Conservation (phyloP, 2,888 invertebrate genomes). For the Cheilosia impressa region DNA sequence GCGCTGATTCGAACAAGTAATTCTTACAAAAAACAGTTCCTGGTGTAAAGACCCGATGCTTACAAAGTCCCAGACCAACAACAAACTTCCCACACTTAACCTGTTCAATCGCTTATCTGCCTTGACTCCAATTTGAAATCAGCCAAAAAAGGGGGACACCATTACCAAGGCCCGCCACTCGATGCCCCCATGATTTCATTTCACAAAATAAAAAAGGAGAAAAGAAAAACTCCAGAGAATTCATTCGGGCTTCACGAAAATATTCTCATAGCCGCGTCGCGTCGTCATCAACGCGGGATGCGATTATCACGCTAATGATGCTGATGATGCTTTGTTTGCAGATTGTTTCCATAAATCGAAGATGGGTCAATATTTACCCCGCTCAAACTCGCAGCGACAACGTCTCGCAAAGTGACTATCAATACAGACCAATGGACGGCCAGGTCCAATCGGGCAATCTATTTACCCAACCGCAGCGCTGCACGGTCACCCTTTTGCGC, state of each 20-base stretch:
- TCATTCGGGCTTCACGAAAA: constrained; percentile 6
- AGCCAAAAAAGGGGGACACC: neutral
- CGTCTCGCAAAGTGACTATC: constrained; percentile 63
- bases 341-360: constrained; percentile 74
- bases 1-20: too few species aligned
- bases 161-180: neutral
- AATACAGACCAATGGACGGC: constrained; percentile 31
- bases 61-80: too few species aligned
- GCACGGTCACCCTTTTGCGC: constrained; percentile 28
- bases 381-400: constrained; percentile 48
- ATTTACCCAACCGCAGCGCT: constrained; percentile 48
- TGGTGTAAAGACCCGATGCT: too few species aligned
- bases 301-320: constrained; percentile 73
- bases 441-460: constrained; percentile 54
- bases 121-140: neutral
- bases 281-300: constrained; percentile 53
- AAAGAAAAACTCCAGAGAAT: neutral
- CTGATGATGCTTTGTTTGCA: constrained; percentile 71
- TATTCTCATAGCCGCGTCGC: constrained; percentile 28
- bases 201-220: neutral
- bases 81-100: neutral
- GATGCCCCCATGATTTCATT: neutral
- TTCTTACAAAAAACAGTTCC: too few species aligned
- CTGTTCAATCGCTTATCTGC: neutral
- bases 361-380: constrained; percentile 70